Evolutionary conservation across 2,888 invertebrate species (phyloP).

Genomic region (Cheilosia vulpina): DNA sequence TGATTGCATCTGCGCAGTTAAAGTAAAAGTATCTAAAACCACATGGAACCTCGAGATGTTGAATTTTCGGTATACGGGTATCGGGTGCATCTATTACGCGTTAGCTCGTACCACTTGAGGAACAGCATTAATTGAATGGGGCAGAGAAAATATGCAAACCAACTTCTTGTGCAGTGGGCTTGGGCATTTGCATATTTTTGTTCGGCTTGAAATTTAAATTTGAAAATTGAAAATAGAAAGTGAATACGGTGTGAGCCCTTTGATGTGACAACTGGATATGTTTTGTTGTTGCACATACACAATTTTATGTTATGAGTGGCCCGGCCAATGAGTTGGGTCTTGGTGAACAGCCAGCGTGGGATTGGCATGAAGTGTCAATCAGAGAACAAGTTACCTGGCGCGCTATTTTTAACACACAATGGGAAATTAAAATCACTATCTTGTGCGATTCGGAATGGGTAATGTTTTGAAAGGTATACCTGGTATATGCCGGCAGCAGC

Average conservation of each 20-base stretch:
- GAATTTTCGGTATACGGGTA: constrained; percentile 15
- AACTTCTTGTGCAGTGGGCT: constrained; percentile 20
- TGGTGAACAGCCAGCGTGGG: constrained; percentile 33
- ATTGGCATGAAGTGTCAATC: constrained; percentile 49
- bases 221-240: constrained; percentile 42
- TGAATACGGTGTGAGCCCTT: constrained; percentile 20
- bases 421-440: constrained; percentile 28
- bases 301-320: not conserved
- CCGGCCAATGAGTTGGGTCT: constrained; percentile 16
- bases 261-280: constrained; percentile 27
- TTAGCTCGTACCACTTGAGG: constrained; percentile 14
- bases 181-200: constrained; percentile 19
- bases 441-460: constrained; percentile 15
- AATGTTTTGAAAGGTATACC: constrained; percentile 1
- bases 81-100: constrained; percentile 1
- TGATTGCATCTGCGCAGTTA: constrained; percentile 21
- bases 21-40: constrained; percentile 53
- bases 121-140: constrained; percentile 30
- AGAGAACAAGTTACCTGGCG: constrained; percentile 16
- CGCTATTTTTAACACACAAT: constrained; percentile 31
- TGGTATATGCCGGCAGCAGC: not conserved
- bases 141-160: constrained; percentile 52
- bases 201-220: constrained; percentile 14
- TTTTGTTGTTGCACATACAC: not conserved
- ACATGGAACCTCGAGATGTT: constrained; percentile 30